A percentile compares a stretch with the other conserved stretches of the same genome.
phyloP scores from a whole-genome alignment of 2,888 invertebrate species.

The Thalpophila matura region DNA sequence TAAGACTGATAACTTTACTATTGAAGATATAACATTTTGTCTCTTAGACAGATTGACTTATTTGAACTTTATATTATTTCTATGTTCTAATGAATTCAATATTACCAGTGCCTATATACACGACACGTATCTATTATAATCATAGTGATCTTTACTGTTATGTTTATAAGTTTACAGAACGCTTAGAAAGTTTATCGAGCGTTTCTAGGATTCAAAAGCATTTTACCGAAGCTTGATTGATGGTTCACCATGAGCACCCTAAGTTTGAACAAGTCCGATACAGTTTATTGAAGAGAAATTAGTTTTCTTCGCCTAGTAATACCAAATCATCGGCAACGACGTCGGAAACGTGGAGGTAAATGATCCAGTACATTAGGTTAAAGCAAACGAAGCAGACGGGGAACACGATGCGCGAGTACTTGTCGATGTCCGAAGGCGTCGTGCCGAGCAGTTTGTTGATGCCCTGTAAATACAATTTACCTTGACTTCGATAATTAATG shows the following conservation, averaged over 20 bases:
- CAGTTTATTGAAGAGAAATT: constrained; percentile 32
- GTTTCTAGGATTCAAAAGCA: constrained; percentile 61
- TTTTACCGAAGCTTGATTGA: constrained; percentile 59
- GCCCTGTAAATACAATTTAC: constrained; percentile 89
- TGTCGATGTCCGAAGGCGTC: constrained; percentile 99
- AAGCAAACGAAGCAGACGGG: constrained; percentile 99
- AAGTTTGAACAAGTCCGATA: constrained; percentile 55
- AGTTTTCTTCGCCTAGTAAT: constrained; percentile 91
- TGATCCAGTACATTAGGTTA: constrained; percentile 99
- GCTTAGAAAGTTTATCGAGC: constrained; percentile 61
- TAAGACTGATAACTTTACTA: constrained; percentile 28
- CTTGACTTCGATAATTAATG: constrained; percentile 67
- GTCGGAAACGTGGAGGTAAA: constrained; percentile 98
- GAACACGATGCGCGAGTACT: constrained; percentile 99
- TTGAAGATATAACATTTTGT: constrained; percentile 54
- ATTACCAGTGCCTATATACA: constrained; percentile 64
- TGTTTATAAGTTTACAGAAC: constrained; percentile 55
- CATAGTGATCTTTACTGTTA: constrained; percentile 56
- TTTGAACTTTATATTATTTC: constrained; percentile 59
- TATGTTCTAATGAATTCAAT: constrained; percentile 59
- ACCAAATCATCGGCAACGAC: constrained; percentile 98
- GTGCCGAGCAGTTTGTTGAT: constrained; percentile 97
- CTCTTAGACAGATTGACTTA: constrained; percentile 62
- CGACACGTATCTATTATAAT: constrained; percentile 56
- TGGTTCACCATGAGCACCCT: constrained; percentile 64